A percentile compares a stretch with the other conserved stretches of the same genome.
phyloP scores from a whole-genome alignment of 2,113 vertebrate genomes.

The Gallinago jamesoni region DNA sequence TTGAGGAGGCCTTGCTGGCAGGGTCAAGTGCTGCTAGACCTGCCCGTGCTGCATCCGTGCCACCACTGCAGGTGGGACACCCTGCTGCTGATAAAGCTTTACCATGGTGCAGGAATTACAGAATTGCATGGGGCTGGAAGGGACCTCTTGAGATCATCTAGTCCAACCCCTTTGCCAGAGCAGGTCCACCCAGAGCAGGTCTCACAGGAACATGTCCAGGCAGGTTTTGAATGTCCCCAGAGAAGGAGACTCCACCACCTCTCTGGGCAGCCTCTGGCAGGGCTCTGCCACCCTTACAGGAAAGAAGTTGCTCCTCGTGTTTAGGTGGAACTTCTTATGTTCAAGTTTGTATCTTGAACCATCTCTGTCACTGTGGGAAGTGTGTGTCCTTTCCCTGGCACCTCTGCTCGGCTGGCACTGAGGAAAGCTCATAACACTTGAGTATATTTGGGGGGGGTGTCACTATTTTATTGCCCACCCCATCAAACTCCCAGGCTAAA shows the following conservation, averaged over 20 bases:
- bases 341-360: neutral
- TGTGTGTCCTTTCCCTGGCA: neutral
- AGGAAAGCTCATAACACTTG: neutral
- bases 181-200: too few species aligned
- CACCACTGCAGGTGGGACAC: neutral
- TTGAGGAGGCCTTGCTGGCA: neutral
- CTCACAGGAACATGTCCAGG: too few species aligned
- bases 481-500: neutral
- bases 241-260: too few species aligned
- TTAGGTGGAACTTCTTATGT: too few species aligned
- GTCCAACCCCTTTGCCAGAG: too few species aligned
- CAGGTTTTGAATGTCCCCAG: too few species aligned
- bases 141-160: too few species aligned
- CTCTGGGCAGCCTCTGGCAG: too few species aligned
- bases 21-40: neutral
- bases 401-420: neutral
- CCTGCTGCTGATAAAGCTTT: neutral
- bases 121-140: too few species aligned
- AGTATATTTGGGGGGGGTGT: neutral
- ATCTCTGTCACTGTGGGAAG: neutral
- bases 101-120: neutral
- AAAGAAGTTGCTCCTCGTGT: too few species aligned
- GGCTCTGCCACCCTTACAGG: too few species aligned
- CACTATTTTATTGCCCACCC: neutral
- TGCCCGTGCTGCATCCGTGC: accelerated